Evolutionary conservation across 2,113 vertebrate genomes (phyloP), one percentile per base, ranked within the genome.

Genomic region (Corydoras maculifer): DNA sequence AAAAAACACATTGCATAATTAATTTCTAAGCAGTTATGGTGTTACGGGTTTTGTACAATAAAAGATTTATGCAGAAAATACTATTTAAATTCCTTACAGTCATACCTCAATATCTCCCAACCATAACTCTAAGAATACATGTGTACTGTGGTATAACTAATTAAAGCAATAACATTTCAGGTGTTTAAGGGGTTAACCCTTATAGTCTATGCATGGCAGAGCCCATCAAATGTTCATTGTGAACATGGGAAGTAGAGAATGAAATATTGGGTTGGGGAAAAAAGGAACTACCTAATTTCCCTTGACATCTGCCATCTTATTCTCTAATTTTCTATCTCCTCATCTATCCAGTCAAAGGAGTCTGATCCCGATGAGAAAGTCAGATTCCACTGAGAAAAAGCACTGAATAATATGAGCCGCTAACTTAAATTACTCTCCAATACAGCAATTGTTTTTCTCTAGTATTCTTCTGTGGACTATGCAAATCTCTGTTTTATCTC

Each of bases 201-300:
- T 43, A 43, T 62, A 5, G 14, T 32, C 60, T 32, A 5, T 62
- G 60, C 31, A 62, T 62, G 30, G 30, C 60, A 62, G 60, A n/a
- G 35, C 35, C 10, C 32, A 43, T 62, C 61, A 15, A 15, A 62
- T 32, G 31, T 31, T 62, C 32, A 62, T 43, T 62, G 31, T 62
- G 61, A 62, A 6, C 32, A 62, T 43, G 12, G 14, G 61, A 43
- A 15, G 32, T 12, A 43, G 31, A 43, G 31, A 13, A 62, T 43
- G 31, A 62, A 62, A 9, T 43, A 62, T 43, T 43, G 31, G 60
- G 31, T 7, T 13, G 54, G 54, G 54, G 13, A 53, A 57, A 57
- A 57, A n/a, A n/a, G 54, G 12, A 57, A 5, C 54, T 57, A 49
- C 62, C 43, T 63, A 15, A 63, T 49, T 63, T 18, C 43, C 62